Percentiles rank a stretch among this genome's conserved stretches.
phyloP scores from a whole-genome alignment of 2,888 invertebrate species.

The Stratiomys singularior region DNA sequence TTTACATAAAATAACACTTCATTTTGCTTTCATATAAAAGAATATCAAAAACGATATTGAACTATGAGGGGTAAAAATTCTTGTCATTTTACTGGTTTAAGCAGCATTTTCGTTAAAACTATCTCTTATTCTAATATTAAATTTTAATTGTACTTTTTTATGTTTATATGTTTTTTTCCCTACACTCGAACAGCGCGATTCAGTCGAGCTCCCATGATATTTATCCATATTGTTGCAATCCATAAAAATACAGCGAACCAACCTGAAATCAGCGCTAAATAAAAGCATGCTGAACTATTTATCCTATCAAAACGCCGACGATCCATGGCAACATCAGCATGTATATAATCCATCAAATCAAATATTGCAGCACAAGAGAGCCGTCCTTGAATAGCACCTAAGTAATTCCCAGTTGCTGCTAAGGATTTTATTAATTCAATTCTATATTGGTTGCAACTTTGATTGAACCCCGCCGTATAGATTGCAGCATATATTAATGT shows the following conservation, averaged over 20 bases:
- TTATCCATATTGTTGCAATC: slow-evolving; percentile 63
- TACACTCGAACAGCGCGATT: slow-evolving; percentile 60
- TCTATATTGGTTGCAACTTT: slow-evolving; percentile 81
- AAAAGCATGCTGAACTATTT: slow-evolving; percentile 77
- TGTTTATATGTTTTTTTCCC: slow-evolving; percentile 20
- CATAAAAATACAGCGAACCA: slow-evolving; percentile 73
- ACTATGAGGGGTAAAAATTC: not conserved
- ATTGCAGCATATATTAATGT: slow-evolving; percentile 76
- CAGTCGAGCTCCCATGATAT: slow-evolving; percentile 68
- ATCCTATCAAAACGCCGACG: slow-evolving; percentile 73
- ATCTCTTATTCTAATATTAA: not conserved
- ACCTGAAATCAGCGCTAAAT: slow-evolving; percentile 72
- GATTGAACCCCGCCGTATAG: slow-evolving; percentile 77
- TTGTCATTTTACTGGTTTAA: not conserved
- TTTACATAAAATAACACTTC: no score
- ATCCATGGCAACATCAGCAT: slow-evolving; percentile 71
- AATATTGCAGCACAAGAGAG: slow-evolving; percentile 78
- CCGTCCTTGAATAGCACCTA: slow-evolving; percentile 66
- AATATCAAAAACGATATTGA: slow-evolving; percentile 7
- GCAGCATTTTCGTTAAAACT: not conserved
- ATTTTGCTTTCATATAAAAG: not conserved
- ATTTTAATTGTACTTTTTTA: not conserved
- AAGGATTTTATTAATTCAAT: slow-evolving; percentile 72
- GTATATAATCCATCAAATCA: slow-evolving; percentile 87
- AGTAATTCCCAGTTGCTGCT: slow-evolving; percentile 64